Conservation (phyloP, 2,797 vertebrate genomes). For the Chaetodon trifasciatus region DNA sequence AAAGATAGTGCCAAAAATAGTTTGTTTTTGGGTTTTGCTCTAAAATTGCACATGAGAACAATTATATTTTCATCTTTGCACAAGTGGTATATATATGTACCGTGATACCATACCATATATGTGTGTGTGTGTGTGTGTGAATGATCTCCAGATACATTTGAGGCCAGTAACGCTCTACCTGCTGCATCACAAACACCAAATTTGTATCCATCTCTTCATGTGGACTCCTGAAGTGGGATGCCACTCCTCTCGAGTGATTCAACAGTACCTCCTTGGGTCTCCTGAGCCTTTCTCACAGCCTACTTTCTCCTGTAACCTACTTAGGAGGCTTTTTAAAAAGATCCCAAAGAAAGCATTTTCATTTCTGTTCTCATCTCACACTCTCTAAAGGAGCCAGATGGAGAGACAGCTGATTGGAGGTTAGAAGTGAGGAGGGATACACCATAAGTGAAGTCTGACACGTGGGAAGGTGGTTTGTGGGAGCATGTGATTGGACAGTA, state of each 20-base stretch:
- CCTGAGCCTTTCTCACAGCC: constrained; percentile 82
- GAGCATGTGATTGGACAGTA: constrained; percentile 5
- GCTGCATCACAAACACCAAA: constrained; percentile 67
- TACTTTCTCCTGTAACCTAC: constrained; percentile 88
- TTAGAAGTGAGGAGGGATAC: constrained; percentile 55
- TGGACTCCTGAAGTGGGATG: constrained; percentile 80
- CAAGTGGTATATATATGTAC: neutral
- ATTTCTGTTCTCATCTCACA: constrained; percentile 76
- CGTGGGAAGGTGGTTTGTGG: constrained; percentile 13
- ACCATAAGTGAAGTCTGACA: constrained; percentile 36
- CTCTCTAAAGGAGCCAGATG: constrained; percentile 64
- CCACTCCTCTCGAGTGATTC: constrained; percentile 78
- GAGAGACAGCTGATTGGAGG: constrained; percentile 65
- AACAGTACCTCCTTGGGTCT: constrained; percentile 80
- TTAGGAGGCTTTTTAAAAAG: constrained; percentile 85
- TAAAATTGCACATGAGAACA: neutral
- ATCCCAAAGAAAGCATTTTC: constrained; percentile 84
- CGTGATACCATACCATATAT: no score
- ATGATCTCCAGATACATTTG: constrained; percentile 36
- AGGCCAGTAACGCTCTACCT: constrained; percentile 50
- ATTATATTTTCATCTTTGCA: neutral
- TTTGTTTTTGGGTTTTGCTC: neutral
- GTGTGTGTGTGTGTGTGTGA: neutral
- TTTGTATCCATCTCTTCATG: constrained; percentile 60
- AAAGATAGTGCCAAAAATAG: neutral